Evolutionary conservation across 2,113 vertebrate species (phyloP), one percentile per base, ranked within the genome.

Genomic region (Psophia crepitans): DNA sequence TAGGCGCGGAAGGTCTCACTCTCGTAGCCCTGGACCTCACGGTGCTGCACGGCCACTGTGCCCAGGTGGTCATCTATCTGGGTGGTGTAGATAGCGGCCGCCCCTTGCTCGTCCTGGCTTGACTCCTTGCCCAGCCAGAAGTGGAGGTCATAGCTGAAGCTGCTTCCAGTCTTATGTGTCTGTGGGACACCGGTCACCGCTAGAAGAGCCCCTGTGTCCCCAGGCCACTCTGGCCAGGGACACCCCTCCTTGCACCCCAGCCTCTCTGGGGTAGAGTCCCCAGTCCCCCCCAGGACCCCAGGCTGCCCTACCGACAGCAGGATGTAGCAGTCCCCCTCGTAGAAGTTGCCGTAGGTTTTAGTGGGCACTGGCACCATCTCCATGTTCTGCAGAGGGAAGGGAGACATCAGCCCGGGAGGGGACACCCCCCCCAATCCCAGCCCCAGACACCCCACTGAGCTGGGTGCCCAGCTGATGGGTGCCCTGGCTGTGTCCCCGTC

Each of bases 291-390:
- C 6, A 1, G 3, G 9, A 37, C 51, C 39, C 17, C 14, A 6
- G 51, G 27, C 48, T 41, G 22, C 96, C 98, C 93, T 97, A 99
- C 99, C 96, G 97, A 97, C 79, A 99, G 95, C 96, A 99, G 64
- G 18, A 99, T 0, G 48, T 99, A 99, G 97, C 98, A 98, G 94
- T 99, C 99, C 8, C 99, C 99, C 32, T 99, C 98, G 1, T 96
- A 99, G 97, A 99, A 99, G 49, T 85, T 98, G 66, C 99, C 98
- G 1, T 98, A 97, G 71, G 96, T 96, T 87, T 96, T 98, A 63
- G 97, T 77, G 79, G 99, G 98, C 76, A 98, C 96, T 9, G 98
- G 98, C 44, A 99, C 98, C 98, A 99, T 98, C 95, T 98, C 97
- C 99, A 99, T 99, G 44, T 95, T 97, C 99, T 99, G 91, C n/a